Conservation (phyloP, 1,140 invertebrate genomes). For the Portunus trituberculatus region DNA sequence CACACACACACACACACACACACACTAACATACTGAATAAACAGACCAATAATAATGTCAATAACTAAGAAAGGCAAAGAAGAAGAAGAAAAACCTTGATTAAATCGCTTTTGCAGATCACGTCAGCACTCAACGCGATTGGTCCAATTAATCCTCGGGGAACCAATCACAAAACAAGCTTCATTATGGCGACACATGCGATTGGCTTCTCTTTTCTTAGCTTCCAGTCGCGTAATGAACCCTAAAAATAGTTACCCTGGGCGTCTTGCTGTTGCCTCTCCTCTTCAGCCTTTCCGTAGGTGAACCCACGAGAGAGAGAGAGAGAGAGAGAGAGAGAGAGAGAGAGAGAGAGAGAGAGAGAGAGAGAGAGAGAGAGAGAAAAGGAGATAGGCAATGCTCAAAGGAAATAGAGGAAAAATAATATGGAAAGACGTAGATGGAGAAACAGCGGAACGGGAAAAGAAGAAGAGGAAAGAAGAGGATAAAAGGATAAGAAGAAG, state of each 20-base stretch:
- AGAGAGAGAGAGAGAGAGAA: conserved; percentile 15
- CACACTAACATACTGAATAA: neutral
- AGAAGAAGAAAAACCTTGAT: neutral
- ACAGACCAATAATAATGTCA: too few relatives aligned
- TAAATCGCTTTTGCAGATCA: neutral
- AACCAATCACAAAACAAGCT: conserved; percentile 4
- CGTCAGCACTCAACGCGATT: neutral
- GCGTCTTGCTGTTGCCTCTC: too few relatives aligned
- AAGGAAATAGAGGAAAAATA: neutral
- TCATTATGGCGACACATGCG: neutral
- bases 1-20: neutral
- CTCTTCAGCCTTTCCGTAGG: too few relatives aligned
- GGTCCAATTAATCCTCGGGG: conserved; percentile 6
- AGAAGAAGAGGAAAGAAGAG: neutral
- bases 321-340: neutral
- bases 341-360: too few relatives aligned
- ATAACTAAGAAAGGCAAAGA: neutral
- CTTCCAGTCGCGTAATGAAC: neutral
- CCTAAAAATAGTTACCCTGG: neutral
- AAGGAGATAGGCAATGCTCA: neutral
- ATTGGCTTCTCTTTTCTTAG: neutral
- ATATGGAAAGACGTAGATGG: too few relatives aligned
- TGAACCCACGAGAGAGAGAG: neutral
- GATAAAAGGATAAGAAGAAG: neutral
- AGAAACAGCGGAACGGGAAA: neutral